These are phyloP conservation scores for Boloria euphrosyne DNA, from an alignment of 2,888 invertebrate species.

Conservation along the genomic window DNA sequence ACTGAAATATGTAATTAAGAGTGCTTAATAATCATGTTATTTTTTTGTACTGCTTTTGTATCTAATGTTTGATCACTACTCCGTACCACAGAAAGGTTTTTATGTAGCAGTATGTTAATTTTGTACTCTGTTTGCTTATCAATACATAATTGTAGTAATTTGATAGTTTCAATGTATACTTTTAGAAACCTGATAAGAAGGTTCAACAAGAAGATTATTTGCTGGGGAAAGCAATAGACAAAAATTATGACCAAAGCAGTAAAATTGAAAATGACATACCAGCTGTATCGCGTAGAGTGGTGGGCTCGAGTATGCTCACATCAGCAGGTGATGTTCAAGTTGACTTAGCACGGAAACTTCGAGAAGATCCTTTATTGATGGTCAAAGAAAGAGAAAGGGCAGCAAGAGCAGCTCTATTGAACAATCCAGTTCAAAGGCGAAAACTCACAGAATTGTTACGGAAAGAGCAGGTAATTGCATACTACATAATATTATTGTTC, in stretches of 20 bases:
- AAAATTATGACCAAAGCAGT: conserved; percentile 84
- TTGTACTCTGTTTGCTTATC: no score
- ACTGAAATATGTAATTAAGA: no score
- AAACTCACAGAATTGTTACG: conserved; percentile 90
- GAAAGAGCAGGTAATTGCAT: conserved; percentile 70
- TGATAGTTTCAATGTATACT: conserved; percentile 29
- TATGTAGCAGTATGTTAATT: no score
- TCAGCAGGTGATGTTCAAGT: conserved; percentile 86
- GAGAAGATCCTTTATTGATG: conserved; percentile 95
- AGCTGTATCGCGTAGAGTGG: conserved; percentile 75
- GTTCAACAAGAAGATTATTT: conserved; percentile 94
- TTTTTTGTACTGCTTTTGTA: no score
- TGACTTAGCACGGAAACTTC: conserved; percentile 92
- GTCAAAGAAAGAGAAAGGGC: conserved; percentile 96
- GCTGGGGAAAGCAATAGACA: conserved; percentile 91
- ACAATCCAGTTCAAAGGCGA: conserved; percentile 95
- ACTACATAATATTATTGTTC: no score
- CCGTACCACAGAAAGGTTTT: no score
- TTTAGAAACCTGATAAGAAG: conserved; percentile 82
- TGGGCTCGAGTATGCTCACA: conserved; percentile 73
- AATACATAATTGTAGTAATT: no score
- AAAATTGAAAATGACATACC: conserved; percentile 89
- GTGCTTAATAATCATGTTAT: no score
- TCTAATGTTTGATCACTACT: no score
- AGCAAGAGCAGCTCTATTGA: conserved; percentile 90